Conservation (phyloP, 2,888 invertebrate genomes). For the Chydorus sphaericus region DNA sequence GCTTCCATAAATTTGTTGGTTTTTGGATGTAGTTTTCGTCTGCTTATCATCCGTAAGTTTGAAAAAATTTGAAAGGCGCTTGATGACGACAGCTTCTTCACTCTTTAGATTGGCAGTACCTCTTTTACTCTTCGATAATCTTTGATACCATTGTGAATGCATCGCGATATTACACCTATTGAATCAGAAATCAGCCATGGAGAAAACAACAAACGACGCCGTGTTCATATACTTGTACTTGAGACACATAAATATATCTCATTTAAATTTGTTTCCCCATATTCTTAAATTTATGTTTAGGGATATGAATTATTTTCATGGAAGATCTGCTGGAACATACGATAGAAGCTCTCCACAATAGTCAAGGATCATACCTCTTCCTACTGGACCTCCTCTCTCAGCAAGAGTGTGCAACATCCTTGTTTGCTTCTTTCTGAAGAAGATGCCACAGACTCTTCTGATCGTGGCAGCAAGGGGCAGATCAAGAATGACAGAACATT, state of each 20-base stretch:
- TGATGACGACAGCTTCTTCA: no score
- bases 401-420: slow-evolving; percentile 59
- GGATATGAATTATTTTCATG: slow-evolving; percentile 96
- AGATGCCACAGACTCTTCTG: slow-evolving; percentile 80
- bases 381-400: slow-evolving; percentile 72
- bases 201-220: background rate
- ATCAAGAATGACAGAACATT: background rate
- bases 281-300: slow-evolving; percentile 34
- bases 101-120: no score
- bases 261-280: slow-evolving; percentile 58
- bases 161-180: no score
- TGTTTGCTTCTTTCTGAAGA: slow-evolving; percentile 55
- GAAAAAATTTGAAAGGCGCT: no score
- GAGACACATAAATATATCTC: slow-evolving; percentile 75
- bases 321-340: slow-evolving; percentile 69
- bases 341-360: slow-evolving; percentile 68
- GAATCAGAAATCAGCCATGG: background rate
- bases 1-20: no score
- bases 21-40: no score
- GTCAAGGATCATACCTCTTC: slow-evolving; percentile 82
- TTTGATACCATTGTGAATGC: no score
- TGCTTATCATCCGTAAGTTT: no score
- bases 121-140: no score
- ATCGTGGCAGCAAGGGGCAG: slow-evolving; percentile 31
- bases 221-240: slow-evolving; percentile 65